Conservation (phyloP, 1,140 invertebrate species). For the Hyles euphorbiae region DNA sequence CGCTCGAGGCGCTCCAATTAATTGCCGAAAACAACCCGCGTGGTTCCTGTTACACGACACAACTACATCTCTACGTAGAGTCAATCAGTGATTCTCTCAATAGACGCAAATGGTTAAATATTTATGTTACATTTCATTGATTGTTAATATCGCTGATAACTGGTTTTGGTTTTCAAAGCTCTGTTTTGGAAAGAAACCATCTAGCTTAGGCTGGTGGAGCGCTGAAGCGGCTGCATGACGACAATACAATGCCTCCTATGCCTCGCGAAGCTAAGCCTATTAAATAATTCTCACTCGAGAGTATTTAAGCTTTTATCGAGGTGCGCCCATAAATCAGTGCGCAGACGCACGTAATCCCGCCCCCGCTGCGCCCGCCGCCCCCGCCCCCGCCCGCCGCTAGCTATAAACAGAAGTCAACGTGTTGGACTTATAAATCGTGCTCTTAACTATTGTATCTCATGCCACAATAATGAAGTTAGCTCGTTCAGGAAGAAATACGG, state of each 20-base stretch:
- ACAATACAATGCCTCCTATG: slow-evolving; percentile 32
- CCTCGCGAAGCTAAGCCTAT: slow-evolving; percentile 43
- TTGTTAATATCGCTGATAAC: too few relatives aligned
- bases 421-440: slow-evolving; percentile 73
- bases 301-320: slow-evolving; percentile 74
- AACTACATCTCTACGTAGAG: too few relatives aligned
- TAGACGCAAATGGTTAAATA: too few relatives aligned
- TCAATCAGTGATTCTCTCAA: too few relatives aligned
- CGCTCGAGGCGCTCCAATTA: too few relatives aligned
- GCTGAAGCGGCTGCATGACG: slow-evolving; percentile 5
- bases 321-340: slow-evolving; percentile 67
- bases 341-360: slow-evolving; percentile 64
- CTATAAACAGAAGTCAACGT: slow-evolving; percentile 75
- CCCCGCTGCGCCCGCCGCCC: slow-evolving; percentile 27
- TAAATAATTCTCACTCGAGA: slow-evolving; percentile 62
- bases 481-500: slow-evolving; percentile 71
- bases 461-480: slow-evolving; percentile 75
- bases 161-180: slow-evolving; percentile 26
- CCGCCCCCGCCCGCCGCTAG: slow-evolving; percentile 53
- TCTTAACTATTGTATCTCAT: slow-evolving; percentile 74
- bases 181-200: slow-evolving; percentile 4
- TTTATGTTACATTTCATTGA: too few relatives aligned
- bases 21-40: too few relatives aligned
- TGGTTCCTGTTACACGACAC: too few relatives aligned
- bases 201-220: slow-evolving; percentile 3